Evolutionary conservation across 2,113 vertebrate genomes (phyloP).

Genomic region (Pelodiscus sinensis): DNA sequence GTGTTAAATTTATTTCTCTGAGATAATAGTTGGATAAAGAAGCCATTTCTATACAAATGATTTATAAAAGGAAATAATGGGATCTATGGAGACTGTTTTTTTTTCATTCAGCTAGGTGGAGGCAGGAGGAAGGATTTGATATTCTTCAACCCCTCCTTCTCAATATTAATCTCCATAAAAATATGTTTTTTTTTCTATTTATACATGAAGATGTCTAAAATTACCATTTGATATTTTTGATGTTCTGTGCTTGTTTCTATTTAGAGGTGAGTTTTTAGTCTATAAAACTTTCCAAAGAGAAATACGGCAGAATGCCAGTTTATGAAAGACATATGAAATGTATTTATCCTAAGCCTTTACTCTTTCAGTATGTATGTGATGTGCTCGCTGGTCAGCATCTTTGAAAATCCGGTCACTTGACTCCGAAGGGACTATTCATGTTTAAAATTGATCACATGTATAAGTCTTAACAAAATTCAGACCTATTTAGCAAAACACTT

Average conservation of each 20-base stretch:
- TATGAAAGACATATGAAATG: background rate
- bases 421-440: background rate
- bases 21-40: constrained; percentile 58
- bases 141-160: constrained; percentile 17
- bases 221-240: background rate
- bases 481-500: background rate
- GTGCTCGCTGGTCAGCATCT: background rate
- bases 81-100: constrained; percentile 46
- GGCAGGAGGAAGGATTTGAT: constrained; percentile 20
- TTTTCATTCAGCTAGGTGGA: constrained; percentile 53
- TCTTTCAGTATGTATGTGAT: background rate
- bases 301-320: background rate
- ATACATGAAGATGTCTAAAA: constrained; percentile 29
- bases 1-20: constrained; percentile 43
- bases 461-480: background rate
- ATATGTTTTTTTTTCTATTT: background rate
- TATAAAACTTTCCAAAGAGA: background rate
- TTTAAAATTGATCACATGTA: no score
- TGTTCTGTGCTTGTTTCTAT: background rate
- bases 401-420: background rate
- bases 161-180: constrained; percentile 58
- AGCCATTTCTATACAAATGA: constrained; percentile 43
- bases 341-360: background rate
- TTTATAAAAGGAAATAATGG: constrained; percentile 49
- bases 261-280: background rate